Base-by-base conservation (phyloP, 2,888 invertebrate species). In the Tethea ocularis region DNA sequence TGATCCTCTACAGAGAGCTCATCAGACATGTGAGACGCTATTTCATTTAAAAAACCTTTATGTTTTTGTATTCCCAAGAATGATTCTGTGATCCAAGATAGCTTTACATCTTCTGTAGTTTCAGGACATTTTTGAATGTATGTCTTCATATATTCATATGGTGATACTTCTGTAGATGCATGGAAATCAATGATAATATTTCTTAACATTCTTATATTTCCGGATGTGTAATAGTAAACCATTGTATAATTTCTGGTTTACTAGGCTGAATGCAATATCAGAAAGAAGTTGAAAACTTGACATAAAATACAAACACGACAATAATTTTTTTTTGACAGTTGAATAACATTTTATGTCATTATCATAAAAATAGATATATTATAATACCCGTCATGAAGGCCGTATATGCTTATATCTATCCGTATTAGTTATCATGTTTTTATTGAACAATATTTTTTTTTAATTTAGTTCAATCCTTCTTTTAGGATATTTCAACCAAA, bases 141-240 rank as follows among this genome's bases (percentile, higher is more conserved):
- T 1, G 61, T 71, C 72, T 84, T 84, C 83, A 92, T 91, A 60
- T 88, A 93, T 69, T 92, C 92, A 52, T 82, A 77, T 1, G 92
- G 83, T 0, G 91, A 79, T 46, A 83, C 58, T 57, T 90, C 89
- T 36, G 58, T 72, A 1, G 76, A 61, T 41, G 72, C 68, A 46
- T 67, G 75, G 63, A 84, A 91, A 61, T 91, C 88, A 38, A 76
- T 72, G 51, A 89, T 61, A 60, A 93, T 83, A 67, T 86, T 87
- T 67, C 83, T 79, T 46, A 93, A 64, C 70, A 84, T 76, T 83
- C 83, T 92, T 17, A 91, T 82, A 69, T 92, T 92, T 63, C 71
- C 77, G 46, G 91, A 91, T 64, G 89, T 92, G 66, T 84, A 73
- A 70, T 84, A 91, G 78, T 84, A 92, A 80, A 90, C 91, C 92